These are phyloP conservation scores for Oreochromis spilurus DNA, from an alignment of 2,113 vertebrate genomes.

Conservation along the genomic window DNA sequence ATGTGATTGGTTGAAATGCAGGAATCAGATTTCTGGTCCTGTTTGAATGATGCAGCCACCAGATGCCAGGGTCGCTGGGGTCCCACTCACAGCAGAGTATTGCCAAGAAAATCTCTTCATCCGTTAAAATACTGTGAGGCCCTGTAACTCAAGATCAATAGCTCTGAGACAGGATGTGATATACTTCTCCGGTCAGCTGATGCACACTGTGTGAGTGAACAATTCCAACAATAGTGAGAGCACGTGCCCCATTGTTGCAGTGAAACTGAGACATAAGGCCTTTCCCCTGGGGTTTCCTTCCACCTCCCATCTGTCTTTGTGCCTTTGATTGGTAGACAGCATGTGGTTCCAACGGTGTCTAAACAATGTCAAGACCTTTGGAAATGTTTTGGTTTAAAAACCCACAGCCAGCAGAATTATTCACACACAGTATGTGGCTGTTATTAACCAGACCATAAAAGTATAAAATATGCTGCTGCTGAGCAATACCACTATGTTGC, in stretches of 20 bases:
- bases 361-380: slow-evolving; percentile 6
- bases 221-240: slow-evolving; percentile 43
- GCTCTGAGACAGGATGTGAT: slow-evolving; percentile 55
- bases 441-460: neutral
- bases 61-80: slow-evolving; percentile 9
- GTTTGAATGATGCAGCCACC: slow-evolving; percentile 69
- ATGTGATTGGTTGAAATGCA: slow-evolving; percentile 41
- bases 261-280: slow-evolving; percentile 68
- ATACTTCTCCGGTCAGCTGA: slow-evolving; percentile 58
- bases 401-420: neutral
- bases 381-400: slow-evolving; percentile 54
- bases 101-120: slow-evolving; percentile 49
- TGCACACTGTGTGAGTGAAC: slow-evolving; percentile 46
- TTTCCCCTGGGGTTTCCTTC: slow-evolving; percentile 33
- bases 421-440: neutral
- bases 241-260: slow-evolving; percentile 63
- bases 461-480: neutral
- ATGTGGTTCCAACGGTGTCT: slow-evolving; percentile 40
- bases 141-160: slow-evolving; percentile 49
- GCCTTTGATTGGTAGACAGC: slow-evolving; percentile 35
- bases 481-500: neutral
- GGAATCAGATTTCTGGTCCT: slow-evolving; percentile 4
- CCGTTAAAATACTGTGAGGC: slow-evolving; percentile 59
- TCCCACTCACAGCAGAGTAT: slow-evolving; percentile 8
- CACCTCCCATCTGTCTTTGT: slow-evolving; percentile 52